Evolutionary conservation across 2,113 vertebrate species (phyloP), one percentile per base, ranked within the genome.

Genomic region (Himantopus leucocephalus): DNA sequence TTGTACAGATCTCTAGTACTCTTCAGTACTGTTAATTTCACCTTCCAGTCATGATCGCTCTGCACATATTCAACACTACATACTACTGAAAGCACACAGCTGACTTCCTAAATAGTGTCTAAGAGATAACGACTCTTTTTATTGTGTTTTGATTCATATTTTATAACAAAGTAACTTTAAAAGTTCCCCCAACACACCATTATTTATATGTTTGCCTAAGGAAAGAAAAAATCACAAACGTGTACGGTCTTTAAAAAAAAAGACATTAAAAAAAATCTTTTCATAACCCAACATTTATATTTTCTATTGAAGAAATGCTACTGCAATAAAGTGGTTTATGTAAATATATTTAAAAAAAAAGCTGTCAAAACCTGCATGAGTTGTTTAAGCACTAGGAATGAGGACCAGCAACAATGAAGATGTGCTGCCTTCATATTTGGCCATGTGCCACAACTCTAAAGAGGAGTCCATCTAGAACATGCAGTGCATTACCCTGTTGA

Each of bases 341-440:
- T 96, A 97, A 97, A 97, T 97, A 97, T 12, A 81, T 74, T 67
- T 21, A n/a, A 88, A 94, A 77, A 64, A 94, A 92, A 93, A 92
- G 67, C 97, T 98, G 97, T 98, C 97, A 98, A 98, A 98, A 96
- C 80, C 96, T 97, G 95, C 95, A 97, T 97, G 97, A 98, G 95
- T 97, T 98, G 97, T 97, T 98, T 97, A 97, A 97, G 92, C 86
- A 93, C 92, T 68, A 90, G 96, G 97, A 98, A 97, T 97, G 97
- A 96, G 95, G 98, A 96, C 52, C 95, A 74, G 94, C 59, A 91
- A 97, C 97, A 98, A 98, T 98, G 97, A 98, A 98, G 98, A 98
- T 96, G 97, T 97, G 96, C 94, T 90, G 94, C 93, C 97, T 98
- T 98, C 96, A 29, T 95, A 89, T 90, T 97, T 98, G 98, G 98